Evolutionary conservation across 2,113 vertebrate species (phyloP), one percentile per base, ranked within the genome.

Genomic region (Mungos mungo): DNA sequence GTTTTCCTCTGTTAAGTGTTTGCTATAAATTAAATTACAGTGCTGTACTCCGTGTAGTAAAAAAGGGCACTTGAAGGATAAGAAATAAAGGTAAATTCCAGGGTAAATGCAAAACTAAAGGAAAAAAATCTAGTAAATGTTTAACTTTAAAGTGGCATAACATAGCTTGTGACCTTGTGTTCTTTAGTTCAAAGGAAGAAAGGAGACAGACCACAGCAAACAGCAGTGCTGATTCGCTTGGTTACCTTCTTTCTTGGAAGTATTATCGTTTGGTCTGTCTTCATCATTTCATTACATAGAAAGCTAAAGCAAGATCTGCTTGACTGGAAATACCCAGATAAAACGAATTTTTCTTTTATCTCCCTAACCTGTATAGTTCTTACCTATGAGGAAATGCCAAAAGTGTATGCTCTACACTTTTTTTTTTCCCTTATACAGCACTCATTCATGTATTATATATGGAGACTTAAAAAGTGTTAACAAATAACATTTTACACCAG

Each of bases 101-200:
- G n/a, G 83, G 77, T 96, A 96, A 82, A 97, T 65, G 83, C 92
- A 96, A 76, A 97, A 93, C 65, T 92, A 82, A 90, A 87, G 35
- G 89, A 85, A 29, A 85, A 95, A 82, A 10, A 25, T 7, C 50
- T 93, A 87, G 93, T 98, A 80, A 97, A 92, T 77, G 45, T 97
- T 98, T 98, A 98, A 97, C 97, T 97, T 93, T 84, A 80, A 97
- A 97, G 83, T 91, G 68, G 65, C 94, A 88, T 82, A 93, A 88
- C 80, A 27, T 88, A 74, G 93, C 84, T 80, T 60, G 65, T 95
- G 96, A 98, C 96, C 97, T 98, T 98, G 81, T 90, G 94, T 88
- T 97, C 31, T 84, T 91, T 97, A 92, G 80, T 96, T 98, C 88
- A 93, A 41, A 97, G 96, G 83, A 96, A 95, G 89, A 98, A 98